A percentile compares a stretch with the other conserved stretches of the same genome.
phyloP scores from a whole-genome alignment of 2,113 vertebrate genomes.

The Rhinolophus sinicus region DNA sequence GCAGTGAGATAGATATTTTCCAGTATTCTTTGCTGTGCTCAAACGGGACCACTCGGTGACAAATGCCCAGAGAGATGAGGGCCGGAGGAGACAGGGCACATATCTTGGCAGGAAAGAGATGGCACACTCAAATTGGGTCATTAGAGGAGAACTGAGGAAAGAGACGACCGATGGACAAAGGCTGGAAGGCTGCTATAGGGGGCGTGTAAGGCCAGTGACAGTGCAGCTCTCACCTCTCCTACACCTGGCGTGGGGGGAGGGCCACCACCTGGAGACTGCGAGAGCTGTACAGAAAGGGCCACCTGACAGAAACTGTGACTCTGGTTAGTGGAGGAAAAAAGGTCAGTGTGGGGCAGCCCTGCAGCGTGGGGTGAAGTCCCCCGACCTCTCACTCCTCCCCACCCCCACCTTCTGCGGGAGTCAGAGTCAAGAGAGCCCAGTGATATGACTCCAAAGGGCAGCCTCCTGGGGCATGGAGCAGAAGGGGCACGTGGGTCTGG shows the following conservation, averaged over 20 bases:
- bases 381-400: fast-evolving
- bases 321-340: not conserved
- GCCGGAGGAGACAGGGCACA: not conserved
- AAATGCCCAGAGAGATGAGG: not conserved
- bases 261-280: not conserved
- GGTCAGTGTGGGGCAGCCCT: not conserved
- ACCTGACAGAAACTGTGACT: not conserved
- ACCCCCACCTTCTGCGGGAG: not conserved
- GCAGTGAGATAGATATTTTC: not conserved
- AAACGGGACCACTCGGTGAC: not conserved
- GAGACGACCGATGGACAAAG: not conserved
- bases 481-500: not conserved
- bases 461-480: not conserved
- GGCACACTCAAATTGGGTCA: not conserved
- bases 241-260: not conserved
- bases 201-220: too few species aligned
- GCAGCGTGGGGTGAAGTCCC: not conserved
- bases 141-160: not conserved
- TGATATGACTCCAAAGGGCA: not conserved
- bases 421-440: not conserved
- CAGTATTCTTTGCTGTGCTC: slow-evolving; percentile 5
- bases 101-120: slow-evolving; percentile 28
- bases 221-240: not conserved
- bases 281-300: not conserved
- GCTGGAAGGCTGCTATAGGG: not conserved